Conservation (phyloP, 2,797 vertebrate species). For the Bradypodion pumilum region DNA sequence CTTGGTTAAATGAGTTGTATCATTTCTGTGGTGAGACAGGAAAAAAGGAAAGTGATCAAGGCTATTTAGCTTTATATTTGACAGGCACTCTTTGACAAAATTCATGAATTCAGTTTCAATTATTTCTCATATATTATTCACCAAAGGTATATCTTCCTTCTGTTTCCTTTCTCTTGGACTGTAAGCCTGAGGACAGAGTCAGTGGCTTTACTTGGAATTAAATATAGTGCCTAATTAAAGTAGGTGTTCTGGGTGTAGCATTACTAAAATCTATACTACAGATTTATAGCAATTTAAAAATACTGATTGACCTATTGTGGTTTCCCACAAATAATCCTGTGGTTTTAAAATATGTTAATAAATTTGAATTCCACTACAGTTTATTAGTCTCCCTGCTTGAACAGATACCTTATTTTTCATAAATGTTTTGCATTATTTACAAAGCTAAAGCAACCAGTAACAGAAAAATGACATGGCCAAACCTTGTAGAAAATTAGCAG, state of each 20-base stretch:
- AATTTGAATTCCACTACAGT: background rate
- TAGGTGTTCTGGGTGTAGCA: background rate
- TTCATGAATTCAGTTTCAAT: constrained; percentile 2
- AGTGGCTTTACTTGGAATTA: background rate
- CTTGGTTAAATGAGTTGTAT: background rate
- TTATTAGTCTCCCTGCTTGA: background rate
- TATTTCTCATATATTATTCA: constrained; percentile 20
- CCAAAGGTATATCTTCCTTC: background rate
- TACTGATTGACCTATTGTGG: background rate
- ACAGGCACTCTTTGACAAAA: background rate
- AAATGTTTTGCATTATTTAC: background rate
- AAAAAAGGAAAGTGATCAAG: background rate
- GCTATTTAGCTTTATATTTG: background rate
- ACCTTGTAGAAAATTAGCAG: background rate
- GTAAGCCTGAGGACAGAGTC: background rate
- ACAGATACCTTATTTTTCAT: background rate
- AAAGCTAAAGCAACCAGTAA: background rate
- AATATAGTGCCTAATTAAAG: background rate
- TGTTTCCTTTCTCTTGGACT: background rate
- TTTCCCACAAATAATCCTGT: too few species aligned
- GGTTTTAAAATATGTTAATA: background rate
- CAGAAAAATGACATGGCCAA: background rate
- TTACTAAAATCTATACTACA: background rate
- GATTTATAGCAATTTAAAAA: background rate
- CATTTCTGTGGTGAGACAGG: background rate